Percentiles rank a stretch among this genome's conserved stretches.
These are phyloP conservation scores for Campoplex nolae DNA, from an alignment of 2,888 invertebrate genomes.

Conservation along the genomic window DNA sequence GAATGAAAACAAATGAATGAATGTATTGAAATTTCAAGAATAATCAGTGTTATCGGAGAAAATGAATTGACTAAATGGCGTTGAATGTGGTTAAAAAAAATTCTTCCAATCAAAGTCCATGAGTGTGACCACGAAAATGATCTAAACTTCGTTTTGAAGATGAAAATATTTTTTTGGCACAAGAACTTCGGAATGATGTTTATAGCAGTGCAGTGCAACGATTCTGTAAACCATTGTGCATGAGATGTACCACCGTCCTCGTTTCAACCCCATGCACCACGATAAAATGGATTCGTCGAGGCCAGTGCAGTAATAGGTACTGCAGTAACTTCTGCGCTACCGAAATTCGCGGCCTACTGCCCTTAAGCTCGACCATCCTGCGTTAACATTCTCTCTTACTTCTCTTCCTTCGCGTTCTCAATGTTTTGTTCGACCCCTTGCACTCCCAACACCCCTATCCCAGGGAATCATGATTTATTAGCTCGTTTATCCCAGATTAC, in stretches of 20 bases:
- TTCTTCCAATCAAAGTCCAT: background rate
- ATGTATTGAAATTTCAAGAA: too few species aligned
- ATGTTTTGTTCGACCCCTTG: constrained; percentile 51
- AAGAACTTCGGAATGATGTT: constrained; percentile 29
- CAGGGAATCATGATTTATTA: constrained; percentile 56
- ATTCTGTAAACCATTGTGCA: constrained; percentile 48
- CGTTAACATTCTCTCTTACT: constrained; percentile 15
- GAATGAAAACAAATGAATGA: too few species aligned
- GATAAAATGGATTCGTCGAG: constrained; percentile 49
- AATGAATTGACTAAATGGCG: background rate
- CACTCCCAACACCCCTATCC: background rate
- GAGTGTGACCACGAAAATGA: constrained; percentile 9
- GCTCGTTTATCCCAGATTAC: constrained; percentile 37
- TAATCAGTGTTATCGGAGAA: too few species aligned
- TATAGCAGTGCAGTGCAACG: constrained; percentile 52
- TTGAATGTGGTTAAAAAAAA: background rate
- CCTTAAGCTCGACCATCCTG: constrained; percentile 61
- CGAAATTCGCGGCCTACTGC: constrained; percentile 64
- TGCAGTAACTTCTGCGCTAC: constrained; percentile 63
- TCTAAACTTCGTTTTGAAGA: background rate
- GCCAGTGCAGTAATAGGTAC: constrained; percentile 31
- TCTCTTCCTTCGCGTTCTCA: constrained; percentile 4
- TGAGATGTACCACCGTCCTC: constrained; percentile 8
- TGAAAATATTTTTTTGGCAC: constrained; percentile 28
- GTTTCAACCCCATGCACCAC: constrained; percentile 52